Conservation (phyloP, 2,888 invertebrate species). For the Thelaira solivaga region DNA sequence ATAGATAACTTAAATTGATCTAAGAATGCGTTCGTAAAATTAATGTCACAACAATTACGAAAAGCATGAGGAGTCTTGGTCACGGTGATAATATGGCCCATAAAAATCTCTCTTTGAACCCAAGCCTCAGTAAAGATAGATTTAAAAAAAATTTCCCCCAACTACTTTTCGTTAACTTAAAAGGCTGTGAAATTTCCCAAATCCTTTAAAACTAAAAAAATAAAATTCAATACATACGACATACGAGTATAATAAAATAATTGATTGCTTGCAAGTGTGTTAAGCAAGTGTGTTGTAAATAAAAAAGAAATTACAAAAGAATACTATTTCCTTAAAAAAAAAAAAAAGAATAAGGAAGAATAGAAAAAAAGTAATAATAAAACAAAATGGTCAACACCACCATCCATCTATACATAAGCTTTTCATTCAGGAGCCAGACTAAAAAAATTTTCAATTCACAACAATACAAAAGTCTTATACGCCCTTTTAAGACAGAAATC, state of each 20-base stretch:
- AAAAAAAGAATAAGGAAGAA: neutral
- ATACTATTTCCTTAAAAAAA: conserved; percentile 31
- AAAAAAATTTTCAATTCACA: conserved; percentile 2
- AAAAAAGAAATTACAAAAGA: conserved; percentile 53
- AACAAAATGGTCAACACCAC: conserved; percentile 27
- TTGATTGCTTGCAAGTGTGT: neutral
- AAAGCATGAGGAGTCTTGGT: too few species aligned
- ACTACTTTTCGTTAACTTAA: too few species aligned
- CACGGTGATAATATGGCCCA: too few species aligned
- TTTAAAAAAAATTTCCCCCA: too few species aligned
- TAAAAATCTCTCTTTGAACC: too few species aligned
- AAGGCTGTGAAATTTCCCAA: too few species aligned
- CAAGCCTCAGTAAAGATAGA: too few species aligned
- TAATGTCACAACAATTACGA: too few species aligned
- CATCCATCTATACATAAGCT: neutral
- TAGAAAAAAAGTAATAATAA: conserved; percentile 1
- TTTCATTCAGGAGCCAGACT: conserved; percentile 22
- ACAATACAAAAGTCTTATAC: conserved; percentile 1
- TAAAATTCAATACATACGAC: neutral
- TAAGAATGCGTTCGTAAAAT: too few species aligned
- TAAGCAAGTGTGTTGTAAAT: conserved; percentile 1
- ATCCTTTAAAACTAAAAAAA: neutral
- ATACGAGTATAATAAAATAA: neutral
- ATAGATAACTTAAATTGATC: too few species aligned
- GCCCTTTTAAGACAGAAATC: conserved; percentile 38